Evolutionary conservation across 2,113 vertebrate genomes (phyloP).

Genomic region (Upupa epops): DNA sequence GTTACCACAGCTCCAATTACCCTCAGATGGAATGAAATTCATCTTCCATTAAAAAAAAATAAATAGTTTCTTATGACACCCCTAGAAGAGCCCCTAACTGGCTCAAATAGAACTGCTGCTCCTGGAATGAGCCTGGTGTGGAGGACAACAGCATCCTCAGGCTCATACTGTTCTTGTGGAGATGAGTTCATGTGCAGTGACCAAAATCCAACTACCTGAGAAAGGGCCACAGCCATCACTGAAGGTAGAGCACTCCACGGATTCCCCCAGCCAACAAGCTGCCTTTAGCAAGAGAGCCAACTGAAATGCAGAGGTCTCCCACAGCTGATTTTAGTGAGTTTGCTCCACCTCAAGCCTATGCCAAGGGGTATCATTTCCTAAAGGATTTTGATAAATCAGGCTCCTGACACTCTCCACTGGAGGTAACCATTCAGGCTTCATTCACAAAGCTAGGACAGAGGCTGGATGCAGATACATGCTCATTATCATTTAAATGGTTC

Average conservation of each 20-base stretch:
- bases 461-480: fast-evolving
- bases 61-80: neutral
- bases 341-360: neutral
- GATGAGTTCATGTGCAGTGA: fast-evolving
- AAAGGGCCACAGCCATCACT: neutral
- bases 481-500: neutral
- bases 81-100: neutral
- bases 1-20: slow-evolving; percentile 10
- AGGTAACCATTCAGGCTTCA: neutral
- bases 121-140: fast-evolving
- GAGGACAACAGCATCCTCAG: neutral
- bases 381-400: neutral
- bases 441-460: neutral
- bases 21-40: slow-evolving; percentile 11
- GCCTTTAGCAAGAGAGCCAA: neutral
- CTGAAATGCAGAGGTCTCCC: neutral
- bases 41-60: neutral
- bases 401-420: neutral
- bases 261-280: fast-evolving
- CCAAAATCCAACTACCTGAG: neutral
- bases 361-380: neutral
- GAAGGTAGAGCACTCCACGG: neutral
- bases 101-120: neutral
- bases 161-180: neutral
- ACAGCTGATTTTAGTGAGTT: neutral